Evolutionary conservation across 2,888 invertebrate genomes (phyloP).

Genomic region (Coenonympha glycerion): DNA sequence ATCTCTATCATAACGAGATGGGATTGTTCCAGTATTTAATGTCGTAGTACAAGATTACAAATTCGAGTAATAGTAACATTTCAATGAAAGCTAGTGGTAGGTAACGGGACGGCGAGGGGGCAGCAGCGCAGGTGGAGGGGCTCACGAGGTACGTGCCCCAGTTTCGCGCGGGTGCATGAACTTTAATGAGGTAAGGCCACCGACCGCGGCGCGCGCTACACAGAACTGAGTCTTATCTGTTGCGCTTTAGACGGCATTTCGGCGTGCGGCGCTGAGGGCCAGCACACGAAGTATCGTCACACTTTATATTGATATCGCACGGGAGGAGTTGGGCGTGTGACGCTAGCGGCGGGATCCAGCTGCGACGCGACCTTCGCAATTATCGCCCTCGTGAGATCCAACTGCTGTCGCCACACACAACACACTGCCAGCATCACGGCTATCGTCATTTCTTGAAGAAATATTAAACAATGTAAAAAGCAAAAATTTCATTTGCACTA

Average conservation of each 20-base stretch:
- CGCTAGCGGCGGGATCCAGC: constrained; percentile 69
- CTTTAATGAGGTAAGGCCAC: constrained; percentile 77
- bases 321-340: constrained; percentile 61
- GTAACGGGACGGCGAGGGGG: constrained; percentile 52
- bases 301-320: constrained; percentile 65
- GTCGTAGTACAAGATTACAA: constrained; percentile 41
- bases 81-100: constrained; percentile 70
- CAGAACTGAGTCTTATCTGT: constrained; percentile 50
- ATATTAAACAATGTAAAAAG: too few relatives aligned
- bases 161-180: constrained; percentile 75
- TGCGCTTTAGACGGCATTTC: constrained; percentile 39
- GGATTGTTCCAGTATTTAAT: constrained; percentile 23
- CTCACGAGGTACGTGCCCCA: constrained; percentile 71
- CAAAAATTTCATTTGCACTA: too few relatives aligned
- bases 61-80: constrained; percentile 55
- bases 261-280: constrained; percentile 35
- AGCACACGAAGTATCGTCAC: constrained; percentile 62
- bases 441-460: not conserved
- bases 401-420: constrained; percentile 30
- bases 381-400: constrained; percentile 54
- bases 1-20: constrained; percentile 29
- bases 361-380: constrained; percentile 69
- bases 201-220: constrained; percentile 55
- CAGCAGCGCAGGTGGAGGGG: constrained; percentile 38
- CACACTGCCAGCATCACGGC: constrained; percentile 19